Evolutionary conservation across 2,113 vertebrate genomes (phyloP).

Genomic region (Vireo altiloquus): DNA sequence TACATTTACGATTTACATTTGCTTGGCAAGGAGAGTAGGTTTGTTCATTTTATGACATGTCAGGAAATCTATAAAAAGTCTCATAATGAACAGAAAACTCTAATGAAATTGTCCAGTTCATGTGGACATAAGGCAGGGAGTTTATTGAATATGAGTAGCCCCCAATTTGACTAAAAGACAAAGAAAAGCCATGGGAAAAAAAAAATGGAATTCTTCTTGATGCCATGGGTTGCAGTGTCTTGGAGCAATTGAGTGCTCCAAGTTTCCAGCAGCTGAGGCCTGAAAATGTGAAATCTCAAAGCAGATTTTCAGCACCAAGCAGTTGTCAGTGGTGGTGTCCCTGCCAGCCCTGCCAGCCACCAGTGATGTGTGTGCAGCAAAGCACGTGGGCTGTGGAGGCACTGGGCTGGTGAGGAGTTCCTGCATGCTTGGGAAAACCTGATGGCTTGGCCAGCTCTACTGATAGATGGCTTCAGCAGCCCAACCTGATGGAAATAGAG

Average conservation of each 20-base stretch:
- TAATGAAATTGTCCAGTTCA: background rate
- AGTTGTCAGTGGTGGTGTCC: background rate
- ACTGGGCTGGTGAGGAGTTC: background rate
- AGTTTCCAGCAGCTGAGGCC: background rate
- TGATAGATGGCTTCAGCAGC: background rate
- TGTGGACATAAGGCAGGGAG: background rate
- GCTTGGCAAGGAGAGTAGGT: background rate
- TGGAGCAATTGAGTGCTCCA: background rate
- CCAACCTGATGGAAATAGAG: background rate
- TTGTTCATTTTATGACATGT: background rate
- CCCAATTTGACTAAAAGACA: background rate
- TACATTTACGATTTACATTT: background rate
- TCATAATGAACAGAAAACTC: background rate
- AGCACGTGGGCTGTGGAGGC: accelerated
- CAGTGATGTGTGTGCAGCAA: accelerated
- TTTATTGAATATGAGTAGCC: background rate
- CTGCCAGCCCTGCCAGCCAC: background rate
- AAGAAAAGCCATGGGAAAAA: background rate
- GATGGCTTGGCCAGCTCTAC: background rate
- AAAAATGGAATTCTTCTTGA: background rate
- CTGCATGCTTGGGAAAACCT: background rate
- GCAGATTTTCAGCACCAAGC: background rate
- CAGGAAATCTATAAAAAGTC: background rate
- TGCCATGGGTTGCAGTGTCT: background rate
- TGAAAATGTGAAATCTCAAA: background rate